Conservation (phyloP, 1,140 invertebrate genomes). For the Lasioglossum albipes region DNA sequence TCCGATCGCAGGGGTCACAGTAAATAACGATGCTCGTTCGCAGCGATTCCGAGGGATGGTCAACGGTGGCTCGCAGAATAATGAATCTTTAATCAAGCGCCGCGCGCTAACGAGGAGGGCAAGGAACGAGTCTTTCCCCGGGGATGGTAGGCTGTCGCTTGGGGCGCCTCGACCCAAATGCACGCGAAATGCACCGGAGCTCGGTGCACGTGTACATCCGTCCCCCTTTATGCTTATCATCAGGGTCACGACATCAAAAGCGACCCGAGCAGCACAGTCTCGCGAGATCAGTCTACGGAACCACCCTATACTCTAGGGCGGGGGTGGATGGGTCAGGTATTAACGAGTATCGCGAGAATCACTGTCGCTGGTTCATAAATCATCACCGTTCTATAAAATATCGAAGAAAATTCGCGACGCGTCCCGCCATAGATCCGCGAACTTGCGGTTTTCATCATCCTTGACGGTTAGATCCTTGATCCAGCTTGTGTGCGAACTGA, state of each 20-base stretch:
- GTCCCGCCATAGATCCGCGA: too few species aligned
- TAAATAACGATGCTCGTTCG: conserved; percentile 27
- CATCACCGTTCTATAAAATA: too few species aligned
- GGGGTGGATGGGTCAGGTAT: conserved; percentile 10
- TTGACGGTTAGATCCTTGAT: too few species aligned
- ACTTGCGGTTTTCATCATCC: too few species aligned
- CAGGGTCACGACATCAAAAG: conserved; percentile 32
- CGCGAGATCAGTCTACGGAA: conserved; percentile 14
- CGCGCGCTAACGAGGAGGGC: conserved; percentile 32
- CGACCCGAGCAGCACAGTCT: not conserved
- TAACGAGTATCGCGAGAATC: conserved; percentile 34
- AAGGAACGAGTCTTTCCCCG: conserved; percentile 14
- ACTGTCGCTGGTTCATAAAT: not conserved
- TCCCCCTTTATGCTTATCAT: conserved; percentile 24
- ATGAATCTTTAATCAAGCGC: conserved; percentile 28
- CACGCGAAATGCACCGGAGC: conserved; percentile 9
- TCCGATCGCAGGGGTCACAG: not conserved
- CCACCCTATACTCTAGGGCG: not conserved
- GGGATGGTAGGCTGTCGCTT: not conserved
- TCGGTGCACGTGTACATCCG: not conserved
- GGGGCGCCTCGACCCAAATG: conserved; percentile 29
- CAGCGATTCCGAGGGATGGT: not conserved
- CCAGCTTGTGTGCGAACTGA: too few species aligned
- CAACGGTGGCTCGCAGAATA: conserved; percentile 6
- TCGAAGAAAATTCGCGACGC: too few species aligned